Evolutionary conservation across 2,888 invertebrate species (phyloP), one percentile per base, ranked within the genome.

Genomic region (Achlya flavicornis): DNA sequence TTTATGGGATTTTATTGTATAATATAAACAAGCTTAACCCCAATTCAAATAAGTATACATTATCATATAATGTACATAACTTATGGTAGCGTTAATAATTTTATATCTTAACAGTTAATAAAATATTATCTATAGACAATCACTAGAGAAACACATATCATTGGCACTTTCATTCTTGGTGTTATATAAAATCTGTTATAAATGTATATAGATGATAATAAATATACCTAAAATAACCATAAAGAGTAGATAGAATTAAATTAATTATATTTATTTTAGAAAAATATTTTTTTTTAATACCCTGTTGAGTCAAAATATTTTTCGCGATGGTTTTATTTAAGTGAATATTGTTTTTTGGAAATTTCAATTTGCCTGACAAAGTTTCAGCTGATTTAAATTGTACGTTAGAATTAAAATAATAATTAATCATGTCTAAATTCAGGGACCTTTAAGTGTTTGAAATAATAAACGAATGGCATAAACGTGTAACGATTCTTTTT

Each of bases 131-230:
- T 41, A 58, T 63, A 68, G 73, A 71, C 68, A 83, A 80, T 89
- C 90, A 91, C 89, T 90, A 90, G 90, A 88, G 90, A 88, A 74
- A 79, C 85, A 91, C 92, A 93, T 93, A 93, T 93, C 93, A 92
- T 90, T 82, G 68, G 92, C 92, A 93, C 93, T 85, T 85, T 90
- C 88, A 91, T 87, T 92, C 88, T 93, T 85, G 90, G 81, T 92
- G 91, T 92, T 88, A 88, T 77, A 84, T 83, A 26, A n/a, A 26
- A 85, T 77, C 75, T 79, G 85, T 86, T 82, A 76, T 81, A 83
- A 83, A 74, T 89, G 86, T 87, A 85, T 78, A 85, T 83, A 84
- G 69, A 67, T 74, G 70, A 72, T 71, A 68, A 76, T 71, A 68
- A 76, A 68, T 65, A 73, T 64, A 70, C 70, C 71, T 74, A 75